These are phyloP conservation scores for Coptotermes formosanus DNA, from an alignment of 1,140 invertebrate genomes.

Conservation along the genomic window DNA sequence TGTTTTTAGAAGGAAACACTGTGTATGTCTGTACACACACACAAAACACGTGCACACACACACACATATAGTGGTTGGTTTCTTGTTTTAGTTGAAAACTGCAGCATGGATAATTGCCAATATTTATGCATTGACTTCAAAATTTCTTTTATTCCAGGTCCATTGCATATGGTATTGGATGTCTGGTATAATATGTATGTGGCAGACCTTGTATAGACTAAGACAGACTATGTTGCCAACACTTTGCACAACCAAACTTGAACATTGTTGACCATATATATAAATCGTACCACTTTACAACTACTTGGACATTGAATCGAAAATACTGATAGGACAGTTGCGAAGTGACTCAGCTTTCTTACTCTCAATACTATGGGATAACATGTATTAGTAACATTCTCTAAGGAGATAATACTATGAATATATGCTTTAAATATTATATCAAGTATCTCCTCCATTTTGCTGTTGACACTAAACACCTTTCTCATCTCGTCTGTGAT, in stretches of 20 bases:
- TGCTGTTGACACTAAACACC: conserved; percentile 9
- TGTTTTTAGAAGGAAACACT: no score
- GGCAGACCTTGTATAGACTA: neutral
- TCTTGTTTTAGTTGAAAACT: neutral
- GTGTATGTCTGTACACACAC: no score
- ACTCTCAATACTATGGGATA: neutral
- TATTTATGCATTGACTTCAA: neutral
- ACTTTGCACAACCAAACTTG: neutral
- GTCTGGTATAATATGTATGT: neutral
- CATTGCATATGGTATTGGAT: neutral
- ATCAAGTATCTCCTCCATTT: neutral
- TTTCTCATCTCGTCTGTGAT: neutral
- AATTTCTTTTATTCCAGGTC: neutral
- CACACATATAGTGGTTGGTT: neutral
- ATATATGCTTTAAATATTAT: conserved; percentile 2
- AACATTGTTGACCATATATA: neutral
- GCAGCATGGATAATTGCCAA: conserved; percentile 9
- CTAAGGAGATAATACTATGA: conserved; percentile 7
- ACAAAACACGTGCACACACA: no score
- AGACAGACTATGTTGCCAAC: neutral
- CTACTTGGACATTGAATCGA: neutral
- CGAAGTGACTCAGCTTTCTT: neutral
- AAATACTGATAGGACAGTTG: neutral
- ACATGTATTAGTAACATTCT: neutral
- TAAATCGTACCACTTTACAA: neutral